Base-by-base conservation (phyloP, 2,888 invertebrate species). In the Schizotus pectinicornis region DNA sequence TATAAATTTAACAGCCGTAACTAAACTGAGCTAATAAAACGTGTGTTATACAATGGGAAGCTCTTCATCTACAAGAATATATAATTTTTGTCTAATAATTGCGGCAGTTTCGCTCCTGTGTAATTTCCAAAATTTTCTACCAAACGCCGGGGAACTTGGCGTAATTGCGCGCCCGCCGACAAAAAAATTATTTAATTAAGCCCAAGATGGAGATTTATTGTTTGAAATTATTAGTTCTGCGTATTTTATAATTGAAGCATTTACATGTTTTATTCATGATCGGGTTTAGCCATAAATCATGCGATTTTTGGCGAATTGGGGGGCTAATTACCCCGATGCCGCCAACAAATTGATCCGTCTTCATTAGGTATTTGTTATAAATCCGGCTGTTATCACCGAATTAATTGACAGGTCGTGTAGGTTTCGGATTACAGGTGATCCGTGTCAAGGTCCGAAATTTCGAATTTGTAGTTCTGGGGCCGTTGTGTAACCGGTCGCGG, bases 21-120 rank as follows among this genome's bases (percentile, higher is more conserved):
- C 53, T 53, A 53, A 53, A 53, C 45, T 56, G 43, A 32, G 50
- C 31, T 45, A 42, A 56, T 50, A 56, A 35, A 55, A 49, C 32
- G 14, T 53, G 32, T 39, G 48, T 48, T 36, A 12, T 39, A 48
- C 35, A 54, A 46, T 46, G n/a, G 31, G 36, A 42, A 46, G 47
- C 22, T 22, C 22, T 22, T 22, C 8, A 12, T 12, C 12, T 11
- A 39, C 22, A 3, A 41, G 31, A 22, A 22, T 22, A 22, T 22
- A 22, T 22, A 22, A 22, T 22, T 22, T 22, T 22, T 22, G 22
- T 22, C 22, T 14, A 41, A n/a, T n/a, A n/a, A 41, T 41, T n/a
- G 22, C 8, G 9, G 11, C 22, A 22, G 6, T 41, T 41, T 8
- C 22, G 22, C 22, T 22, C 5, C 3, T 22, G 22, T 22, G 22